A percentile compares a stretch with the other conserved stretches of the same genome.
Conservation (phyloP, 2,113 vertebrate genomes). For the Pelvicachromis taeniatus region DNA sequence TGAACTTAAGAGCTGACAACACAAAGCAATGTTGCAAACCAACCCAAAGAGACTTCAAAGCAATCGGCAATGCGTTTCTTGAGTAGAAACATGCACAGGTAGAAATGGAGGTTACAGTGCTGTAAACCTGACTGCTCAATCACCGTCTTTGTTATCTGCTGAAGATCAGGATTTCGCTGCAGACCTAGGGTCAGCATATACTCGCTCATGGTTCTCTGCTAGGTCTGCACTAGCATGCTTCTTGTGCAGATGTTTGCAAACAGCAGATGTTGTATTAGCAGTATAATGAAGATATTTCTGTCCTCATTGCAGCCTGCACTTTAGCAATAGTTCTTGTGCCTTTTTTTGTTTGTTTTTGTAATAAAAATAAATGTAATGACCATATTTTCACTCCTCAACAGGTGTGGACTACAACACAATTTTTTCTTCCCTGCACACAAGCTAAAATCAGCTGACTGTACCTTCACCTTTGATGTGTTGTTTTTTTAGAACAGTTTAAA, state of each 20-base stretch:
- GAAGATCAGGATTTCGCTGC: background rate
- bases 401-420: background rate
- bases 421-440: background rate
- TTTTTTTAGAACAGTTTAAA: background rate
- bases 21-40: background rate
- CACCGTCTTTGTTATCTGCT: background rate
- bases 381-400: background rate
- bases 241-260: background rate
- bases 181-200: background rate
- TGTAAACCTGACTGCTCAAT: background rate
- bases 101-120: background rate
- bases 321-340: background rate
- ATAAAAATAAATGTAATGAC: background rate
- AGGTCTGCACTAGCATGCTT: background rate
- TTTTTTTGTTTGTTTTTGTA: background rate
- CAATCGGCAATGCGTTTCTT: background rate
- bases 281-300: background rate
- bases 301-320: background rate
- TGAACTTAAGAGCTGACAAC: background rate
- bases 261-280: background rate
- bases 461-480: rapidly evolving
- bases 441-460: background rate
- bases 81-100: background rate
- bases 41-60: background rate
- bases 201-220: background rate